Base-by-base conservation (phyloP, 2,113 vertebrate genomes). In the Aleadryas rufinucha region DNA sequence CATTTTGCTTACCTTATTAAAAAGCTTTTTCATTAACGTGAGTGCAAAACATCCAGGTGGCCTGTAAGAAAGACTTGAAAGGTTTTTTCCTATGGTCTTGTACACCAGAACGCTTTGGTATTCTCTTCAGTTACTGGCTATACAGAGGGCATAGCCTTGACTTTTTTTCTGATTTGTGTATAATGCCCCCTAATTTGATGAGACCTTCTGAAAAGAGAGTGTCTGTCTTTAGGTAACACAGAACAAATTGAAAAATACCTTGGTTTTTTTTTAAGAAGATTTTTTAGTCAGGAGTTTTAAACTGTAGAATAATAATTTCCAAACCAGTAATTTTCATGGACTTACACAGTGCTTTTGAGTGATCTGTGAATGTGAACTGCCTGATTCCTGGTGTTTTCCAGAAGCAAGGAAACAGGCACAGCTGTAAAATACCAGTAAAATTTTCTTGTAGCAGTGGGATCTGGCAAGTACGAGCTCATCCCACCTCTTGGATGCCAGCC, bases 171-270 rank as follows among this genome's bases (percentile, higher is more conserved):
- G 30, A 37, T 35, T 76, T 65, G 52, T 9, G 3, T 86, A 0
- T 77, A 41, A 54, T n/a, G 71, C 54, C 47, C 50, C 39, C 45
- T 64, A 60, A 78, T 81, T 75, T 74, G 54, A 45, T 41, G 60
- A 84, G 15, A 21, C 30, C 16, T 28, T 77, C 66, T 90, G 33
- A 60, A 90, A 92, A 44, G 10, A 49, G 42, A 35, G 18, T 45
- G 7, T 54, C 53, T 86, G 71, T 94, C 92, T 90, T 95, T 95
- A 95, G 96, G 41, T 94, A 52, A 94, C 96, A 96, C 96, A 97
- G 96, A 96, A 96, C 49, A 95, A 95, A 70, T 49, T 6, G 44
- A 45, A 59, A 69, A 79, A 21, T 26, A 33, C 19, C 27, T 60
- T 11, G 1, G 1, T 5, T 85, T 47, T 59, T 78, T 75, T 80